Evolutionary conservation across 2,797 vertebrate species (phyloP), one percentile per base, ranked within the genome.

Genomic region (Chaetophractus vellerosus): DNA sequence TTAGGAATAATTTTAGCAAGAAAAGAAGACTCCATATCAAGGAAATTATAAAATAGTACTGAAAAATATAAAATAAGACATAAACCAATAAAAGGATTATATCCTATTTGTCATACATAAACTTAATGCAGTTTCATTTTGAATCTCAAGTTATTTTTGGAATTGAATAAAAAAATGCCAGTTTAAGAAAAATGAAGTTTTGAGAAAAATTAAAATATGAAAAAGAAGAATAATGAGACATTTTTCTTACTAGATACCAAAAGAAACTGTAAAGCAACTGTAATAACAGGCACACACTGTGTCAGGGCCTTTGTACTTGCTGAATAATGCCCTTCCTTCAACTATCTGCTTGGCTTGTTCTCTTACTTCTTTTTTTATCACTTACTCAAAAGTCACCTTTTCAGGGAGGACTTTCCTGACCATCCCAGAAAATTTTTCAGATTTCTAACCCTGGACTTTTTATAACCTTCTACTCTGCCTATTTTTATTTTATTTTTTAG

Each of bases 101-200:
- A 76, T 55, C 28, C 24, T 18, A 14, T 68, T 71, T 33, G n/a
- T 84, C 64, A 76, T 76, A 66, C 75, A 38, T 72, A 75, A 71
- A 76, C 5, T 74, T 5, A 28, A 6, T 80, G 19, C 1, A 86
- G 23, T 69, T 96, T 93, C 26, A 78, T 69, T 88, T 81, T 76
- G 55, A 84, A 82, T 81, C 50, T 78, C 48, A 66, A 84, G 9
- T 63, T 85, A 36, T 63, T 80, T 88, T 92, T 41, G 19, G n/a
- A 88, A 71, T 88, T 94, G 45, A 85, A 55, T 90, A 36, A 75
- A 80, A 66, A 71, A 90, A 31, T 74, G 85, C 19, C 68, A 91
- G 26, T n/a, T 76, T 95, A 91, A n/a, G 63, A 91, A 81, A 76
- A 93, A 55, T 75, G 5, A 88, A 48, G 74, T 59, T 41, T 9